Percentiles rank a stretch among this genome's conserved stretches.
phyloP scores from a whole-genome alignment of 2,888 invertebrate genomes.

The Pherbina coryleti region DNA sequence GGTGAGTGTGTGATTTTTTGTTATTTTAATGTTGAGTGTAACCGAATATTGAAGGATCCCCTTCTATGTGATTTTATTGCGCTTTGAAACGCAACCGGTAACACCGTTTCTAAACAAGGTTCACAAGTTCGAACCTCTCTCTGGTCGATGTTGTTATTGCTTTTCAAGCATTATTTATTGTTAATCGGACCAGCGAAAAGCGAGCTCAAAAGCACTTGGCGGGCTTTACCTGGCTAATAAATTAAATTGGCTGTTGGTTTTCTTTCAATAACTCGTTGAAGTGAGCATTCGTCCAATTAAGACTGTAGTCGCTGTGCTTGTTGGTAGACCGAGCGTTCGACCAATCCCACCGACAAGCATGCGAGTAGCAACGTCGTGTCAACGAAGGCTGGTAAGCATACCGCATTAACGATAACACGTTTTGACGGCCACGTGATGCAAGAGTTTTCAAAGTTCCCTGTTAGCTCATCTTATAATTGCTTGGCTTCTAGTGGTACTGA shows the following conservation, averaged over 20 bases:
- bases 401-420: not conserved
- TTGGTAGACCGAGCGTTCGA: not conserved
- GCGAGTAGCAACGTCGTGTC: not conserved
- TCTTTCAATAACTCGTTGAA: constrained; percentile 32
- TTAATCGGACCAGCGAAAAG: constrained; percentile 5
- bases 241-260: constrained; percentile 31
- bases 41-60: constrained; percentile 32
- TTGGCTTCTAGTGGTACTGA: not conserved
- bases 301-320: not conserved
- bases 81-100: constrained; percentile 12
- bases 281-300: constrained; percentile 33
- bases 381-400: not conserved
- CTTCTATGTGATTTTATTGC: constrained; percentile 19
- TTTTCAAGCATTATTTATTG: not conserved
- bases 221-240: constrained; percentile 19
- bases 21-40: constrained; percentile 26
- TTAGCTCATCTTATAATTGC: not conserved
- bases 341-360: not conserved
- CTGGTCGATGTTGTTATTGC: not conserved
- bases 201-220: constrained; percentile 16
- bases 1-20: constrained; percentile 40
- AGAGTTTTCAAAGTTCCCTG: not conserved
- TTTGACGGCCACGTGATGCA: not conserved
- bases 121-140: too few relatives aligned
- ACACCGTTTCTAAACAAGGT: not conserved